Evolutionary conservation across 2,888 invertebrate species (phyloP).

Genomic region (Drosophila flavopinicola): DNA sequence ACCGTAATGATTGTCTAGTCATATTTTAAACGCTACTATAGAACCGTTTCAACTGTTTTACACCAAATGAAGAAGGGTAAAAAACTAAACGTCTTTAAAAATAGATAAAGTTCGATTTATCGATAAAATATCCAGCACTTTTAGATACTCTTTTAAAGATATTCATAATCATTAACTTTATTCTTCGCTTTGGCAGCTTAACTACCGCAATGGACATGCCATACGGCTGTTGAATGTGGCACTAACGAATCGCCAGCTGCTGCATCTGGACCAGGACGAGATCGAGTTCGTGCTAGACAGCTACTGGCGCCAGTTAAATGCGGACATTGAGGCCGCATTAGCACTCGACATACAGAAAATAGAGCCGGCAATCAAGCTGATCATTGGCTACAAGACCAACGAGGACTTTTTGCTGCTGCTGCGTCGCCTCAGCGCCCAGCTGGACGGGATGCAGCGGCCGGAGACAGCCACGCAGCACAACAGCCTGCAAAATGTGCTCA

Average conservation of each 20-base stretch:
- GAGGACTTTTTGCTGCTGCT: conserved; percentile 80
- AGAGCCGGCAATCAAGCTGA: conserved; percentile 75
- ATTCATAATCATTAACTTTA: not conserved
- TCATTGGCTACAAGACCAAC: conserved; percentile 81
- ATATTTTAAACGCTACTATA: too few relatives aligned
- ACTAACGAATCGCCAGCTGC: conserved; percentile 67
- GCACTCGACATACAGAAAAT: conserved; percentile 55
- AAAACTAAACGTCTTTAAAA: too few relatives aligned
- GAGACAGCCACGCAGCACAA: conserved; percentile 45
- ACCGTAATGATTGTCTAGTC: too few relatives aligned
- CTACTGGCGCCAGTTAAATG: conserved; percentile 81
- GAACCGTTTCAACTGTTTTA: too few relatives aligned
- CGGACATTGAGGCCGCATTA: conserved; percentile 57
- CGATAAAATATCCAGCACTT: too few relatives aligned
- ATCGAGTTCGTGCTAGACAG: conserved; percentile 81
- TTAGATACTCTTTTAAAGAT: not conserved
- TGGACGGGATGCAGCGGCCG: conserved; percentile 45
- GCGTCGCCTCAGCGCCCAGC: conserved; percentile 60
- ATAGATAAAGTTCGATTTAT: too few relatives aligned
- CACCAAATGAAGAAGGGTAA: too few relatives aligned
- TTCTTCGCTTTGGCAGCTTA: conserved; percentile 61
- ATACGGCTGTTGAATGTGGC: conserved; percentile 78
- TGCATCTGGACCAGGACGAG: conserved; percentile 82
- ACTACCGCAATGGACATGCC: conserved; percentile 79
- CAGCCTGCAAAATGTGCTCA: conserved; percentile 62